A percentile compares a stretch with the other conserved stretches of the same genome.
phyloP scores from a whole-genome alignment of 2,797 vertebrate species.

The Ptychadena robeensis region DNA sequence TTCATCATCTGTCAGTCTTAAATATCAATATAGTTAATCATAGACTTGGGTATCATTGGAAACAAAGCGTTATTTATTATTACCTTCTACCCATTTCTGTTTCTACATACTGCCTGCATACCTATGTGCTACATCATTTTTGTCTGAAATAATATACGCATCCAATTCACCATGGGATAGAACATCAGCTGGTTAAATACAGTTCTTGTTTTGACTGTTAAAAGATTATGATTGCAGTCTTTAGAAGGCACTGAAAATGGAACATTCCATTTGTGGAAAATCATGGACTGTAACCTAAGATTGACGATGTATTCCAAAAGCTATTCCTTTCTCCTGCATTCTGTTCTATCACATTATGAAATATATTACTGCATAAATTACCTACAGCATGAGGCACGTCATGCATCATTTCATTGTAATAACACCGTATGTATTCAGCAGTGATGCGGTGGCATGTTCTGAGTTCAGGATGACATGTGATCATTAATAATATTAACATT shows the following conservation, averaged over 20 bases:
- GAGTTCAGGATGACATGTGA: neutral
- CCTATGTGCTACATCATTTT: slow-evolving; percentile 26
- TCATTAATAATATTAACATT: slow-evolving; percentile 22
- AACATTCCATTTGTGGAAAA: slow-evolving; percentile 47
- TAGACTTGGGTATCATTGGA: slow-evolving; percentile 1
- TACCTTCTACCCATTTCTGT: neutral
- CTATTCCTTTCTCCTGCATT: slow-evolving; percentile 28
- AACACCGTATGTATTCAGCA: slow-evolving; percentile 18
- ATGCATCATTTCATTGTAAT: slow-evolving; percentile 40
- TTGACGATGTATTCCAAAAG: slow-evolving; percentile 20
- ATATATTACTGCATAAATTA: slow-evolving; percentile 15
- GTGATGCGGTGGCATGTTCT: slow-evolving; percentile 7
- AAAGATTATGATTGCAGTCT: slow-evolving; percentile 16
- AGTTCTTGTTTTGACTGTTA: slow-evolving; percentile 10
- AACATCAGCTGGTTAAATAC: slow-evolving; percentile 20
- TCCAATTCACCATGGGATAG: slow-evolving; percentile 24
- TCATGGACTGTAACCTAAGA: slow-evolving; percentile 34
- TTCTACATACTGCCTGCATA: slow-evolving; percentile 1
- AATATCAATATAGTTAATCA: neutral
- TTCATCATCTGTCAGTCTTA: neutral
- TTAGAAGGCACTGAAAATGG: slow-evolving; percentile 27
- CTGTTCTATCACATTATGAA: slow-evolving; percentile 33
- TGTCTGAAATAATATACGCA: slow-evolving; percentile 18
- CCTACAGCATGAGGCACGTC: neutral
- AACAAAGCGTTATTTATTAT: slow-evolving; percentile 12